Evolutionary conservation across 1,140 invertebrate species (phyloP).

Genomic region (Zaprionus kolodkinae): DNA sequence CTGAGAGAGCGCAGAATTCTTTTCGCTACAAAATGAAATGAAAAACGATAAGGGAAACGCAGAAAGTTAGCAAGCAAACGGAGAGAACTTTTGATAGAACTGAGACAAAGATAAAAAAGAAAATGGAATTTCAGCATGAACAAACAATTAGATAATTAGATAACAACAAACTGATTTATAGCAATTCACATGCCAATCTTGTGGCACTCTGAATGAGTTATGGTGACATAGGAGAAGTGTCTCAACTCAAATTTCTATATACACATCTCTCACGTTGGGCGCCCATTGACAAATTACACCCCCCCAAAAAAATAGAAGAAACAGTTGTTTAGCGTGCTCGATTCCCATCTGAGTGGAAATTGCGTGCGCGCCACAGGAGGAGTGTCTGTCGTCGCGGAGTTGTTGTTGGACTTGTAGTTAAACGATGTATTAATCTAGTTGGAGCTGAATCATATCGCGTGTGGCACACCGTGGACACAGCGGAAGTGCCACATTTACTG

Average conservation of each 20-base stretch:
- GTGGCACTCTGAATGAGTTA: neutral
- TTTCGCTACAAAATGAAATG: no score
- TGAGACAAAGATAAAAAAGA: neutral
- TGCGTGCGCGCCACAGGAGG: conserved; percentile 22
- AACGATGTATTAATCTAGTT: conserved; percentile 29
- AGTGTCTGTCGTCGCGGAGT: neutral
- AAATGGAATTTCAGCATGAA: neutral
- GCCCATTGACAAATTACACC: conserved; percentile 37
- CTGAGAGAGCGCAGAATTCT: conserved; percentile 4
- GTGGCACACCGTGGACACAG: conserved; percentile 13
- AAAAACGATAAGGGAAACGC: conserved; percentile 2
- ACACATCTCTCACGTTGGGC: neutral
- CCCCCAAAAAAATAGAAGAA: neutral
- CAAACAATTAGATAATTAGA: neutral
- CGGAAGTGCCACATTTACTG: neutral
- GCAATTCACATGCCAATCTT: neutral
- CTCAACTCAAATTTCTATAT: conserved; percentile 11
- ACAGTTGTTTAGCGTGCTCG: conserved; percentile 23
- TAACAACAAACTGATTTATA: neutral
- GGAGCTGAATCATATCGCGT: conserved; percentile 44
- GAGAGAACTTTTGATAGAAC: neutral
- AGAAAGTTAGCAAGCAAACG: neutral
- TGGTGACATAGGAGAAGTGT: conserved; percentile 1
- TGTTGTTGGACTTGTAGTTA: conserved; percentile 11
- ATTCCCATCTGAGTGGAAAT: conserved; percentile 13